A percentile compares a stretch with the other conserved stretches of the same genome.
Conservation (phyloP, 1,140 invertebrate genomes). For the Planococcus citri region DNA sequence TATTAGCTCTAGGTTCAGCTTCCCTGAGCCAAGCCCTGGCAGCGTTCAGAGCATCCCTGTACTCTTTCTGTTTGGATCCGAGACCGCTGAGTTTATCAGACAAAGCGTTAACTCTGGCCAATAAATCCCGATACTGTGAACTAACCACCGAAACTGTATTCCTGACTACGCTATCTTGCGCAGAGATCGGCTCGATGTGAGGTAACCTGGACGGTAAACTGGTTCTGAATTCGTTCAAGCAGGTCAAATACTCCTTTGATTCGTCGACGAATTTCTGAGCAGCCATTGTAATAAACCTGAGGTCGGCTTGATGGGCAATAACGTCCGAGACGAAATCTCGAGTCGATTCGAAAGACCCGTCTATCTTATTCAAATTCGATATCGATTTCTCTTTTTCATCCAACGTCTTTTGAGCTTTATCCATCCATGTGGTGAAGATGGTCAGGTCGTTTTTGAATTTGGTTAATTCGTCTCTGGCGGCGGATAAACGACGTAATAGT, state of each 20-base stretch:
- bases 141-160: slow-evolving; percentile 57
- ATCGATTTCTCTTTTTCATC: slow-evolving; percentile 76
- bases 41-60: slow-evolving; percentile 68
- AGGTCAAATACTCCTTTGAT: slow-evolving; percentile 72
- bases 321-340: slow-evolving; percentile 86
- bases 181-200: slow-evolving; percentile 53
- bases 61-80: slow-evolving; percentile 63
- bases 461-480: slow-evolving; percentile 71
- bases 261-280: slow-evolving; percentile 91
- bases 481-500: slow-evolving; percentile 57
- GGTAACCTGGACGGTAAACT: slow-evolving; percentile 62
- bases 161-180: slow-evolving; percentile 53
- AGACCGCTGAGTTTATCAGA: slow-evolving; percentile 64
- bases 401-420: slow-evolving; percentile 58
- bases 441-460: slow-evolving; percentile 73
- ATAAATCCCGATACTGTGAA: slow-evolving; percentile 58
- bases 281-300: slow-evolving; percentile 86
- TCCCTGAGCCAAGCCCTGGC: slow-evolving; percentile 70
- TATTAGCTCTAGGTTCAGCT: slow-evolving; percentile 40
- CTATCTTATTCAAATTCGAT: slow-evolving; percentile 59
- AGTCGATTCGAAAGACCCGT: slow-evolving; percentile 56
- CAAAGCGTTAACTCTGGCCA: slow-evolving; percentile 65
- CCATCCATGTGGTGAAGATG: slow-evolving; percentile 74
- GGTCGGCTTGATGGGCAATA: slow-evolving; percentile 84
- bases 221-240: slow-evolving; percentile 73